Percentiles rank a stretch among this genome's conserved stretches.
These are phyloP conservation scores for Euzophera pinguis DNA, from an alignment of 2,888 invertebrate species.

Conservation along the genomic window DNA sequence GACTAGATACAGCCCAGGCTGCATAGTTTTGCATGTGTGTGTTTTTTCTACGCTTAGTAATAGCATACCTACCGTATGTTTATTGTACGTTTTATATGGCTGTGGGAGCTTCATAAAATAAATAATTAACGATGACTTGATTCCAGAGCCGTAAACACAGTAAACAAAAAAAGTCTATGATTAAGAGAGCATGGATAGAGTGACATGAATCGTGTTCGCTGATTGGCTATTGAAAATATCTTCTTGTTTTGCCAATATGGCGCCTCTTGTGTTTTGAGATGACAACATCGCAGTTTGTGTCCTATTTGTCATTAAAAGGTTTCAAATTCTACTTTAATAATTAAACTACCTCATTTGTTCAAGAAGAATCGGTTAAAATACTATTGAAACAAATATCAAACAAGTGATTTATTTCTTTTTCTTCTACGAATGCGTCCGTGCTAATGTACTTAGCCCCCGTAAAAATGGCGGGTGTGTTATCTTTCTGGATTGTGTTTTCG, in stretches of 20 bases:
- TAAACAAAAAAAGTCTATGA: constrained; percentile 22
- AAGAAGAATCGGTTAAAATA: constrained; percentile 53
- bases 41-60: no score
- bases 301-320: constrained; percentile 62
- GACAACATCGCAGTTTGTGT: constrained; percentile 79
- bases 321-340: constrained; percentile 46
- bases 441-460: constrained; percentile 68
- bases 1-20: no score
- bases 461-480: constrained; percentile 80
- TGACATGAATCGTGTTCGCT: constrained; percentile 19
- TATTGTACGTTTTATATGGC: no score
- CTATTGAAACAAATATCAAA: constrained; percentile 43
- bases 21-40: no score
- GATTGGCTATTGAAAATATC: constrained; percentile 32
- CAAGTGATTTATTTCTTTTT: constrained; percentile 32
- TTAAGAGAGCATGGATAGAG: constrained; percentile 15
- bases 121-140: no score
- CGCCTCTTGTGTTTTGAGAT: constrained; percentile 77
- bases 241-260: constrained; percentile 72
- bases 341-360: constrained; percentile 66
- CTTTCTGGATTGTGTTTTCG: constrained; percentile 74
- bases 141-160: not conserved
- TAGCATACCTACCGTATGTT: no score
- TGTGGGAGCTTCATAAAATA: no score
- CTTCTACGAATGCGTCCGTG: constrained; percentile 52